Percentiles rank a stretch among this genome's conserved stretches.
Conservation (phyloP, 1,140 invertebrate species). For the Bicyclus anynana region DNA sequence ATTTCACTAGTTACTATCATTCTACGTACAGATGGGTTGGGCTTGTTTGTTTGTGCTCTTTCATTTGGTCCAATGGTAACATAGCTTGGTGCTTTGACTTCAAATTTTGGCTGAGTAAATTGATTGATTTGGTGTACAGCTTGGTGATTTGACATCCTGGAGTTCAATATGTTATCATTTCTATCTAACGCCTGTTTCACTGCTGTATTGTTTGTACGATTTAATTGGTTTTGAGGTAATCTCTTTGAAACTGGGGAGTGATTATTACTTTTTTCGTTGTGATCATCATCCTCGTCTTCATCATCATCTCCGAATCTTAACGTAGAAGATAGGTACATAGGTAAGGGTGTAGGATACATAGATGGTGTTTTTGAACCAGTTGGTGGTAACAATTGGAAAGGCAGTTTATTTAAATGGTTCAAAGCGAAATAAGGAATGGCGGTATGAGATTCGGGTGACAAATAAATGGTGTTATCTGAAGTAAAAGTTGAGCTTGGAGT, state of each 20-base stretch:
- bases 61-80: background rate
- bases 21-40: slow-evolving; percentile 40
- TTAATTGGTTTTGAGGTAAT: slow-evolving; percentile 23
- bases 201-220: slow-evolving; percentile 29
- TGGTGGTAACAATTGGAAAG: slow-evolving; percentile 49
- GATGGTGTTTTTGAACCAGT: slow-evolving; percentile 47
- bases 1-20: slow-evolving; percentile 55
- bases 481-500: slow-evolving; percentile 38
- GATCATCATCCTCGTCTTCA: slow-evolving; percentile 36
- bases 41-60: background rate
- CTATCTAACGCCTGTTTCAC: slow-evolving; percentile 30
- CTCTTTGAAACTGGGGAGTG: background rate
- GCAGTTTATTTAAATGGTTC: slow-evolving; percentile 52
- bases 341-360: slow-evolving; percentile 48
- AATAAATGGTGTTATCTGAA: slow-evolving; percentile 56
- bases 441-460: slow-evolving; percentile 59
- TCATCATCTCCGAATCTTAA: slow-evolving; percentile 40
- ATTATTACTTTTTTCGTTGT: slow-evolving; percentile 23
- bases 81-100: slow-evolving; percentile 35
- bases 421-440: slow-evolving; percentile 53
- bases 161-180: slow-evolving; percentile 35
- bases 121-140: slow-evolving; percentile 30
- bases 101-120: slow-evolving; percentile 28
- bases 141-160: slow-evolving; percentile 39
- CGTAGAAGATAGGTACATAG: slow-evolving; percentile 47